Evolutionary conservation across 2,113 vertebrate species (phyloP).

Genomic region (Austrofundulus limnaeus): DNA sequence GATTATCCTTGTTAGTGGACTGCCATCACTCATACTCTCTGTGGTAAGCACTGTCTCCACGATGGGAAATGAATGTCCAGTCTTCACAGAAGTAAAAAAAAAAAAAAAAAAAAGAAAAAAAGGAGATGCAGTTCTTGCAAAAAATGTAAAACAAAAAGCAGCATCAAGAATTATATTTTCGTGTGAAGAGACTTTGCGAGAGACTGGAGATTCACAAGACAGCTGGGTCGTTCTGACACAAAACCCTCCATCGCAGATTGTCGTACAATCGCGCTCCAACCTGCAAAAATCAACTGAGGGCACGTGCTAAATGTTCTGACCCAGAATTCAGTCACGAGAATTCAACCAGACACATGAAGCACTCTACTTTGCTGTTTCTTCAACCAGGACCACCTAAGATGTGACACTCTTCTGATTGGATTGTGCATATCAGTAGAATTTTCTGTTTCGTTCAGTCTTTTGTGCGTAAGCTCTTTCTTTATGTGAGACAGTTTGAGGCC

Average conservation of each 20-base stretch:
- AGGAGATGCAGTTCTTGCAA: slow-evolving; percentile 1
- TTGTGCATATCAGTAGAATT: slow-evolving; percentile 2
- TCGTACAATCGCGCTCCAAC: slow-evolving; percentile 46
- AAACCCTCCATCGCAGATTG: slow-evolving; percentile 46
- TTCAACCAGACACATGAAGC: slow-evolving; percentile 63
- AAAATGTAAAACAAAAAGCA: not conserved
- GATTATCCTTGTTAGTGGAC: slow-evolving; percentile 56
- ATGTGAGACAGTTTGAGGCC: slow-evolving; percentile 18
- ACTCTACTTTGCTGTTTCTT: slow-evolving; percentile 71
- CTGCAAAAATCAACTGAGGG: slow-evolving; percentile 42
- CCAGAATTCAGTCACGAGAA: slow-evolving; percentile 26
- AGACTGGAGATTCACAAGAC: slow-evolving; percentile 77
- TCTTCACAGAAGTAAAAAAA: slow-evolving; percentile 36
- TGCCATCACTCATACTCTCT: slow-evolving; percentile 53
- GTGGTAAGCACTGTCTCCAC: slow-evolving; percentile 33
- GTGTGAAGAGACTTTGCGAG: not conserved
- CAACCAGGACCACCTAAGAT: slow-evolving; percentile 61
- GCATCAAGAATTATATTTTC: not conserved
- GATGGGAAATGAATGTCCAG: slow-evolving; percentile 76
- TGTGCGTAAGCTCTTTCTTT: not conserved
- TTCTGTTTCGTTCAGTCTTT: not conserved
- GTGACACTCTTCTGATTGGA: slow-evolving; percentile 6
- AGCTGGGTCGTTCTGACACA: slow-evolving; percentile 50
- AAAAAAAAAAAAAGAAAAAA: not conserved
- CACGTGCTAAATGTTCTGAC: slow-evolving; percentile 32